Base-by-base conservation (phyloP, 2,113 vertebrate genomes). In the Petrocephalus microphthalmus region DNA sequence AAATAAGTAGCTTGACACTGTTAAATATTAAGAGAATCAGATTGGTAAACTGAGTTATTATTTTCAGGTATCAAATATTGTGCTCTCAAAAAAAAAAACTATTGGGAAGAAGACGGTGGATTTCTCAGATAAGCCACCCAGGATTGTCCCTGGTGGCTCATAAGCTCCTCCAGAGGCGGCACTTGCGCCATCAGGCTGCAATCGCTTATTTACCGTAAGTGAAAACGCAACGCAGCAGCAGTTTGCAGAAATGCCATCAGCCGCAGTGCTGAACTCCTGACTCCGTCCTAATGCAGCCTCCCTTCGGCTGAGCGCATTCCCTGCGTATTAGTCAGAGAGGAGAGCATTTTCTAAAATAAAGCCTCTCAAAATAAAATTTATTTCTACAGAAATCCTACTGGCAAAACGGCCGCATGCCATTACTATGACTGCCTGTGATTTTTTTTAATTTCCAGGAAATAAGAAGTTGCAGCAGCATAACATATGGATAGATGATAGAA, bases 371-470 rank as follows among this genome's bases (percentile, higher is more conserved):
- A 78, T 42, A 78, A 78, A 33, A 33, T 42, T 19, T 78, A 78
- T 78, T 84, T 84, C 82, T 84, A 84, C 82, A 84, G 82, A 52
- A 84, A 51, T 25, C 33, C 71, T 42, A 25, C 82, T 84, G 82
- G 45, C 47, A 84, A 84, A 84, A 84, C 10, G n/a, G 49, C 22
- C 22, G 45, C 45, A 84, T 84, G 82, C 82, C 45, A 49, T 52
- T 25, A 52, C 22, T 52, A 25, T 84, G 82, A 84, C 42, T 51
- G 3, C 33, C 29, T n/a, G 13, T 29, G 25, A 64, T 64, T 25
- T 64, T 60, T 60, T 60, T 64, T 67, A n/a, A 67, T 67, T 78
- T 78, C 71, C 33, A 78, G 42, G 71, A 78, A 29, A 37, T 37
- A 17, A 29, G 57, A 29, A 74, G 15, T 74, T 17, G 33, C 33